Conservation (phyloP, 1,140 invertebrate genomes). For the Apis mellifera region DNA sequence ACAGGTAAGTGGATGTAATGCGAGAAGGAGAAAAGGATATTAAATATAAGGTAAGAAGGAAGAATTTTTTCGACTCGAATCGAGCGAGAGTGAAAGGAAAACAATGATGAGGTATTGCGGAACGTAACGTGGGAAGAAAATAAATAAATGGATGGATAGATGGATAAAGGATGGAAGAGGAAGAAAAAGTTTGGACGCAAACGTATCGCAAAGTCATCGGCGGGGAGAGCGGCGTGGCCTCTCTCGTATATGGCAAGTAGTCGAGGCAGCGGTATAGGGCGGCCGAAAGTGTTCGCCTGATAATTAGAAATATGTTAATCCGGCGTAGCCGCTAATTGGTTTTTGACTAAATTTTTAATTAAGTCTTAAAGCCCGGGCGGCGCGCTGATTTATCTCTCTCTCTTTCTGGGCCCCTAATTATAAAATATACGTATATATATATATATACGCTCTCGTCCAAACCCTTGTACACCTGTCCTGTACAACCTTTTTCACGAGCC, state of each 20-base stretch:
- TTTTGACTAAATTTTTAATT: conserved; percentile 79
- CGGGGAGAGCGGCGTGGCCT: conserved; percentile 11
- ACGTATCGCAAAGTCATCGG: conserved; percentile 63
- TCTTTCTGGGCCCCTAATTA: conserved; percentile 67
- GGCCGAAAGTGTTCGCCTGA: conserved; percentile 71
- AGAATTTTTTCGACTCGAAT: too few species aligned
- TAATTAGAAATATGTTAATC: conserved; percentile 79
- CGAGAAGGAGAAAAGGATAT: too few species aligned
- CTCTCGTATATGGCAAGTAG: conserved; percentile 52
- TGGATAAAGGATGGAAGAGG: neutral
- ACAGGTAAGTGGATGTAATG: too few species aligned
- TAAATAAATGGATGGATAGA: neutral
- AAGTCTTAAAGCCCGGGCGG: conserved; percentile 76
- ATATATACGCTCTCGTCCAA: conserved; percentile 41
- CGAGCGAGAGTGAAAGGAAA: neutral
- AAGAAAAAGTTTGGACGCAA: neutral
- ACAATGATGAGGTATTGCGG: conserved; percentile 27
- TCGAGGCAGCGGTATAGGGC: conserved; percentile 61
- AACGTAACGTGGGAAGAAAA: neutral
- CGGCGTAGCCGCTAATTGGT: conserved; percentile 74
- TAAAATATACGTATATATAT: conserved; percentile 65
- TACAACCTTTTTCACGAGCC: conserved; percentile 50
- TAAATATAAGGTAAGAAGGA: too few species aligned
- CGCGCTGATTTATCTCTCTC: conserved; percentile 73
- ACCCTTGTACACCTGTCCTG: conserved; percentile 53